Percentiles rank a stretch among this genome's conserved stretches.
These are phyloP conservation scores for Lasiurus cinereus DNA, from an alignment of 2,113 vertebrate genomes.

Conservation along the genomic window DNA sequence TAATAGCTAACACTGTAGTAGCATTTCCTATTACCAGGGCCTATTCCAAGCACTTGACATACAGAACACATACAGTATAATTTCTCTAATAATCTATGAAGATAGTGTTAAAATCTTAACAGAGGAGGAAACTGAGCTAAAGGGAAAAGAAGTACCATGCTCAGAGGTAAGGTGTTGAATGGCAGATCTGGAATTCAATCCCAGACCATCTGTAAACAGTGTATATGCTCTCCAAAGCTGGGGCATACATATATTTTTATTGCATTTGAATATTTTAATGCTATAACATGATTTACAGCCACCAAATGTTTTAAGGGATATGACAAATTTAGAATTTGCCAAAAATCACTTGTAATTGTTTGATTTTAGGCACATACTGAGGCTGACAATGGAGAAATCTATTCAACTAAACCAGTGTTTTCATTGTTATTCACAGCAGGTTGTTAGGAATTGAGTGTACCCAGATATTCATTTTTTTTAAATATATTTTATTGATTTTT, in stretches of 20 bases:
- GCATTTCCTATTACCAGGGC: neutral
- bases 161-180: neutral
- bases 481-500: too few relatives aligned
- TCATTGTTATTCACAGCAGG: neutral
- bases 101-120: neutral
- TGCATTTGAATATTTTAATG: slow-evolving; percentile 9
- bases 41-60: neutral
- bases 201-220: neutral
- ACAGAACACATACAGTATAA: neutral
- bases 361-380: neutral
- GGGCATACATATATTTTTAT: neutral
- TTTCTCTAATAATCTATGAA: neutral
- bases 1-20: neutral
- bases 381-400: neutral
- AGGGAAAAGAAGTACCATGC: neutral
- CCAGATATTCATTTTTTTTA: neutral
- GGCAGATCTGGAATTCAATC: neutral
- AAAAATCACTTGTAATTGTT: neutral
- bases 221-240: neutral
- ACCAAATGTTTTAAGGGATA: neutral
- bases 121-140: neutral
- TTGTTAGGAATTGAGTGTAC: neutral
- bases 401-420: neutral
- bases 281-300: neutral
- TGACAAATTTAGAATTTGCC: neutral